Conservation (phyloP, 35 echinoderm and acorn worm species). For the Eucidaris tribuloides region DNA sequence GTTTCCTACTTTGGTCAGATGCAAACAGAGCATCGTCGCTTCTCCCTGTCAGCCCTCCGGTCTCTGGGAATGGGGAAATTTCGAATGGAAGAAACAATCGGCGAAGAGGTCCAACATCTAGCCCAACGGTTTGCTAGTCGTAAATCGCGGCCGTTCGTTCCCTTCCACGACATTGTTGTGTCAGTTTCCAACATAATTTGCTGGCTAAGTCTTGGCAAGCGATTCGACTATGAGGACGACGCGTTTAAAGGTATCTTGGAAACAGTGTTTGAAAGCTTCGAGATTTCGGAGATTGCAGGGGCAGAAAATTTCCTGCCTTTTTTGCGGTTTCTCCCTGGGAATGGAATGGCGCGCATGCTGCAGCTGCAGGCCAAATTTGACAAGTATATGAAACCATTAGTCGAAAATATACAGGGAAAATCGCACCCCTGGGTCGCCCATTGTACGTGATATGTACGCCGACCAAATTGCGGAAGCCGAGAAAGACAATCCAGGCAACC, state of each 20-base stretch:
- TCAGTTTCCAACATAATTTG: conserved; percentile 54
- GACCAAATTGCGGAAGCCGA: background rate
- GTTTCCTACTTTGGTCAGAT: conserved; percentile 41
- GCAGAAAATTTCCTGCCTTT: background rate
- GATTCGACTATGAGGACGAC: conserved; percentile 55
- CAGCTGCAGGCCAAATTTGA: background rate
- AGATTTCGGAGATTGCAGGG: background rate
- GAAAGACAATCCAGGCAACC: background rate
- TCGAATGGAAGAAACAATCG: conserved; percentile 68
- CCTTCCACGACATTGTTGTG: background rate
- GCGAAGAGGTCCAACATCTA: conserved; percentile 43
- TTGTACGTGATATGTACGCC: conserved; percentile 19
- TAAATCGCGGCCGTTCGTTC: conserved; percentile 28
- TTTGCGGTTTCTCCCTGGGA: conserved; percentile 17
- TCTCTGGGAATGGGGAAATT: conserved; percentile 82
- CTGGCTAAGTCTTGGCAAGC: conserved; percentile 41
- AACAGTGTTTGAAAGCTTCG: background rate
- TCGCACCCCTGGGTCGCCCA: background rate
- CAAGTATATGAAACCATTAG: background rate
- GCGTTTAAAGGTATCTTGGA: background rate
- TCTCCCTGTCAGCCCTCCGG: conserved; percentile 57
- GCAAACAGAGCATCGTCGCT: conserved; percentile 67
- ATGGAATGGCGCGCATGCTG: background rate
- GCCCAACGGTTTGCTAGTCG: background rate
- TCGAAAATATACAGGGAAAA: background rate